Conservation (phyloP, 2,888 invertebrate species). For the Lamellibrachia satsuma region DNA sequence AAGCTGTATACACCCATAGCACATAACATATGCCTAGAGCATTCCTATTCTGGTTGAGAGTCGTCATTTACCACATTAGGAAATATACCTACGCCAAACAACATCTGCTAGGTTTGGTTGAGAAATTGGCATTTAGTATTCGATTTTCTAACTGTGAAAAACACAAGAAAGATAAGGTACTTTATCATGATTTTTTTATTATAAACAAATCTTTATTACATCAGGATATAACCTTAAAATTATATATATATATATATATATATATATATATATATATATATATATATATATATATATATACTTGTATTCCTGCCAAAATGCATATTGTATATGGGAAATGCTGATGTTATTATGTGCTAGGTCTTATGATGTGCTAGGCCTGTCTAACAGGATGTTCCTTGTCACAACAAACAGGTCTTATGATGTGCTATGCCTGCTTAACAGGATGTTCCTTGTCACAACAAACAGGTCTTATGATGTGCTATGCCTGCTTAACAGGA, state of each 20-base stretch:
- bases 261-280: constrained; percentile 27
- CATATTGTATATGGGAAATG: neutral
- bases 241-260: constrained; percentile 5
- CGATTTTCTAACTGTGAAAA: no score
- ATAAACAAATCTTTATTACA: neutral
- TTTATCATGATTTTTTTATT: no score
- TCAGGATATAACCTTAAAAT: neutral
- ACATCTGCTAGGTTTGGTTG: neutral
- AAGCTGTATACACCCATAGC: no score
- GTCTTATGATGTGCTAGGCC: no score
- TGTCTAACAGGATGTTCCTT: neutral
- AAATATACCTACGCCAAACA: constrained; percentile 8
- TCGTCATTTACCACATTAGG: no score
- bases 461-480: no score
- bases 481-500: no score
- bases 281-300: constrained; percentile 27
- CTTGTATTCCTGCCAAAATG: neutral
- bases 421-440: neutral
- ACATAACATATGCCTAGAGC: no score
- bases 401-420: neutral
- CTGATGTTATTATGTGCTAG: no score
- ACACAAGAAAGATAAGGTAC: no score
- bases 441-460: neutral
- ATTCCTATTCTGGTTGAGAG: no score
- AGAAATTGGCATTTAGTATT: no score